phyloP scores from a whole-genome alignment of 2,797 vertebrate genomes.

The Sebastes iracundus region DNA sequence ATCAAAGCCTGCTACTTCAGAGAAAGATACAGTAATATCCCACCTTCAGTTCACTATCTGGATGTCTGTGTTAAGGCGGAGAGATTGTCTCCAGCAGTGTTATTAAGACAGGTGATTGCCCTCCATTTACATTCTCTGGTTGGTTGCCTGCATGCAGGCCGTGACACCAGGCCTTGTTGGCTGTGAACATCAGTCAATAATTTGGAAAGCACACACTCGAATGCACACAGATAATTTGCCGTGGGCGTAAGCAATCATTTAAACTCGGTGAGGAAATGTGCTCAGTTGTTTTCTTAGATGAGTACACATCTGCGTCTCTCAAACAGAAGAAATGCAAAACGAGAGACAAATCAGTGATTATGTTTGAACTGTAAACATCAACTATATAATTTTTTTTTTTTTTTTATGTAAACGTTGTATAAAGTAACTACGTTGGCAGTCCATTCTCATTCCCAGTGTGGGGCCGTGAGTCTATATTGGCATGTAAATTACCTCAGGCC shows the following conservation, averaged over 20 bases:
- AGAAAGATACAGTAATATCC: not conserved
- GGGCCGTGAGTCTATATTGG: too few relatives aligned
- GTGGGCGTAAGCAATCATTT: constrained; percentile 40
- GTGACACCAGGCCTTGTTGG: not conserved
- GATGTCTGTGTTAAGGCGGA: not conserved
- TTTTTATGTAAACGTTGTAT: not conserved
- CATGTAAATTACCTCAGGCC: too few relatives aligned
- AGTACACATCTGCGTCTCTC: not conserved
- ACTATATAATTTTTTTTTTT: too few relatives aligned
- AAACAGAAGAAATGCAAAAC: not conserved
- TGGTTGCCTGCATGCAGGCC: not conserved
- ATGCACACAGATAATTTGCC: constrained; percentile 34
- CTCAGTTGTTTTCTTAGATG: not conserved
- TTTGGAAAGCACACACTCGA: constrained; percentile 36
- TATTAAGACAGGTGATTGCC: not conserved
- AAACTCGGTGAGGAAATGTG: constrained; percentile 9
- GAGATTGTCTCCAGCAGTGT: not conserved
- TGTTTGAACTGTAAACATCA: not conserved
- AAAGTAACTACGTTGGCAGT: not conserved
- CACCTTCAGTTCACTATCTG: not conserved
- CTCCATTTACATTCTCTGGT: not conserved
- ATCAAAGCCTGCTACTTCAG: not conserved
- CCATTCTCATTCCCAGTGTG: too few relatives aligned
- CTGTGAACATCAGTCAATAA: constrained; percentile 47
- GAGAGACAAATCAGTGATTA: not conserved